Percentiles rank a stretch among this genome's conserved stretches.
Conservation (phyloP, 2,113 vertebrate species). For the Telmatochromis sp. region DNA sequence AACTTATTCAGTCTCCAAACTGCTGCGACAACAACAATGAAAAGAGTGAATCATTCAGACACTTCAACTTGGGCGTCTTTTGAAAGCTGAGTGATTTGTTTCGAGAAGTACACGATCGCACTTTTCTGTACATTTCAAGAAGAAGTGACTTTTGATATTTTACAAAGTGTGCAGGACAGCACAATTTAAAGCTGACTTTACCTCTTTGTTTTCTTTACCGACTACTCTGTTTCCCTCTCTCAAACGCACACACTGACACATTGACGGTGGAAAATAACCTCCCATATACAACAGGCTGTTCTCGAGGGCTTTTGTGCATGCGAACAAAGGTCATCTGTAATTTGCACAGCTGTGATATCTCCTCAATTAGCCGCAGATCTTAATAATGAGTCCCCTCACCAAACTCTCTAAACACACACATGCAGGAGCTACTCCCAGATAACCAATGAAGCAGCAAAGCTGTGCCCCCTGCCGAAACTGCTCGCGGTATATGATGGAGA, state of each 20-base stretch:
- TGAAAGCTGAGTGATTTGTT: not conserved
- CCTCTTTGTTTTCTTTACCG: not conserved
- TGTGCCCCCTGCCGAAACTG: not conserved
- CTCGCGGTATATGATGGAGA: not conserved
- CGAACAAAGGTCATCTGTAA: constrained; percentile 31
- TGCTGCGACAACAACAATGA: not conserved
- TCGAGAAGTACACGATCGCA: not conserved
- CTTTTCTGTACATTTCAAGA: not conserved
- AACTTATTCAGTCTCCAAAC: not conserved
- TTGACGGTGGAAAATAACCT: not conserved
- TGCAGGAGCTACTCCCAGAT: not conserved
- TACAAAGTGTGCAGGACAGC: not conserved
- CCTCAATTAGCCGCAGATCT: constrained; percentile 20
- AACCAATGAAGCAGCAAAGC: not conserved
- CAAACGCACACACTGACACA: not conserved
- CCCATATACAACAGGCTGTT: not conserved
- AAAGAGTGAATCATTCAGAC: not conserved
- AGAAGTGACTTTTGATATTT: not conserved
- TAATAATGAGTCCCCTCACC: not conserved
- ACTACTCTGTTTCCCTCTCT: not conserved
- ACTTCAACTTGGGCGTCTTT: not conserved
- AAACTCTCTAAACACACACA: not conserved
- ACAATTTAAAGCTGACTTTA: not conserved
- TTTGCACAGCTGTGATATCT: constrained; percentile 38
- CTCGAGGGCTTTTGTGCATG: not conserved